Base-by-base conservation (phyloP, 2,888 invertebrate species). In the Venustoraphidia nigricollis region DNA sequence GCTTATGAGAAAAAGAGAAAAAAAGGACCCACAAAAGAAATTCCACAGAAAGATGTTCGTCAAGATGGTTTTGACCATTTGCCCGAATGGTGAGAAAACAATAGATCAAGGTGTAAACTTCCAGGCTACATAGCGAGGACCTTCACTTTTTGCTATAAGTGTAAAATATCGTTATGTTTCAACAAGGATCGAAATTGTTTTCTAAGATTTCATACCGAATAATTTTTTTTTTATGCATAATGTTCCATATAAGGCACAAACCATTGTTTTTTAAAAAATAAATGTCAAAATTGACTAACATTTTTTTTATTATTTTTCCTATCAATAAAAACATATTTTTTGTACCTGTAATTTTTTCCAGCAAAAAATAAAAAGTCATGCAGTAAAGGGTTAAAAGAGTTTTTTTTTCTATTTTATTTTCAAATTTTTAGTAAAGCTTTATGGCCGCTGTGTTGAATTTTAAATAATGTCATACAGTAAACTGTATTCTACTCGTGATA, bases 161-260 rank as follows among this genome's bases (percentile, higher is more conserved):
- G 41, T 14, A 10, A n/a, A 41, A 14, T 41, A 3, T 5, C 41
- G 41, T 41, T 41, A 17, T 10, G 41, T 41, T 17, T 41, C 13
- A 41, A 41, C 17, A 41, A 41, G 14, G 41, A 41, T 10, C 11
- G 11, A 41, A 41, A 41, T 10, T 41, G 41, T 41, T 41, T 41
- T 13, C 17, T 41, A 11, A 11, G 41, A 11, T 41, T 41, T 41
- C 41, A 41, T 41, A 41, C 41, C 11, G 41, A 41, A 41, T 41
- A 41, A 17, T n/a, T 17, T 17, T 17, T 17, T 17, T 17, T 17
- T 41, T 3, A 10, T 41, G 2, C 41, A 11, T 41, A 8, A 41
- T 41, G 41, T 41, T 41, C 41, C 10, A 41, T 41, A 41, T 41
- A 13, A 13, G 41, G 41, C 41, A 41, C 41, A 41, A 41, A 41